A percentile compares a stretch with the other conserved stretches of the same genome.
These are phyloP conservation scores for Picathartes gymnocephalus DNA, from an alignment of 2,113 vertebrate species.

Conservation along the genomic window DNA sequence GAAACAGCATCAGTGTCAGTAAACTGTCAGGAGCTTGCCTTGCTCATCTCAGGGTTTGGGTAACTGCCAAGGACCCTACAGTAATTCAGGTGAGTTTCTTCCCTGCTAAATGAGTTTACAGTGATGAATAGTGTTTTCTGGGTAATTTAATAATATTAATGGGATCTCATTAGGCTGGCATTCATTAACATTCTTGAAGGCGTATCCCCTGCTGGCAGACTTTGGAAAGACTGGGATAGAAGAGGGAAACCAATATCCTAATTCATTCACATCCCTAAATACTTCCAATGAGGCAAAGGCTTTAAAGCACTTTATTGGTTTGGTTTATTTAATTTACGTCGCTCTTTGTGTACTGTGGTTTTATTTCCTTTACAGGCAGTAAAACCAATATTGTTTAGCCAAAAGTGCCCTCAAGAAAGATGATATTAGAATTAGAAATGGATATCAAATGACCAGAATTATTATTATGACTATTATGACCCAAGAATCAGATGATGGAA, in stretches of 20 bases:
- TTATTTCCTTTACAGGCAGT: conserved; percentile 20
- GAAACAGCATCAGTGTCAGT: not conserved
- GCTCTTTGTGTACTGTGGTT: not conserved
- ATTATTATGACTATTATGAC: not conserved
- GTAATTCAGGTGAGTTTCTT: conserved; percentile 49
- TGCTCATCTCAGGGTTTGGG: conserved; percentile 33
- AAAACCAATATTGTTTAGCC: not conserved
- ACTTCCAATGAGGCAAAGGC: conserved; percentile 21
- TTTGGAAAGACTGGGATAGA: conserved; percentile 20
- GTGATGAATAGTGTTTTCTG: conserved; percentile 59
- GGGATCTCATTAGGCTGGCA: conserved; percentile 53
- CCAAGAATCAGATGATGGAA: not conserved
- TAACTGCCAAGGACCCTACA: conserved; percentile 49
- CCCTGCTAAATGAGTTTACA: conserved; percentile 49
- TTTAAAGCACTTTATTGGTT: conserved; percentile 46
- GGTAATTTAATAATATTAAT: conserved; percentile 66
- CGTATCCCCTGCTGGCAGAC: conserved; percentile 35
- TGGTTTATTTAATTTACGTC: not conserved
- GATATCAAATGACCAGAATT: not conserved
- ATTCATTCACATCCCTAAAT: conserved; percentile 44
- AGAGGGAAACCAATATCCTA: conserved; percentile 41
- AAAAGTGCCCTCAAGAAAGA: not conserved
- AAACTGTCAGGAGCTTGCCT: not conserved
- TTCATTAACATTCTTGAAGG: conserved; percentile 57
- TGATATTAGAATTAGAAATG: not conserved